Evolutionary conservation across 1,140 invertebrate genomes (phyloP), one percentile per base, ranked within the genome.

Genomic region (Octopus bimaculoides): DNA sequence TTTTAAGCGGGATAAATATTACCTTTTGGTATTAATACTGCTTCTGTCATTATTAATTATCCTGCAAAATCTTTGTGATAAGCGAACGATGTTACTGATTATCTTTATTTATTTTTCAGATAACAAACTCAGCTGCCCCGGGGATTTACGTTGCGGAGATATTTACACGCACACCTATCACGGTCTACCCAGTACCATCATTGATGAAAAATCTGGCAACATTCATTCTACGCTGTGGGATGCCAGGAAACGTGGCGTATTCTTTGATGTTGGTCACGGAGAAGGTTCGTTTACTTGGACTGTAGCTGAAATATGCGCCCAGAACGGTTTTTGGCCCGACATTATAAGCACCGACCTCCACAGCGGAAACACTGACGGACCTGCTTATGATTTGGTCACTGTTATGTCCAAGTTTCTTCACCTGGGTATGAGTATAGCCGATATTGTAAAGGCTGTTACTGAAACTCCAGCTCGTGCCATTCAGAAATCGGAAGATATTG

Each of bases 261-360:
- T 87, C 4, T 88, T 87, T 82, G 88, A 89, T 77, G 81, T 87
- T 26, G 88, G 88, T 0, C 88, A 89, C 77, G 88, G 88, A 12
- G 82, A 83, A 56, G 87, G 87, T 10, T 86, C 86, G 0, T 88
- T 89, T 79, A 83, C 77, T 17, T 89, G 88, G 88, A 83, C 80
- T 9, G 83, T 86, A 0, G 84, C 84, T 2, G 87, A 88, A 78
- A 79, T 83, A 41, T 84, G 84, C 55, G 80, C 83, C 10, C 77
- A 80, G 69, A 71, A 81, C 14, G 80, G 79, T 17, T 86, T 88
- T 78, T 88, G 84, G 84, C 87, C 87, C 52, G 87, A 89, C 82
- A 81, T 82, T 8, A 86, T 86, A 75, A 85, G 86, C 52, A 86
- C 84, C n/a, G 88, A 89, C 69, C 78, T 89, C 8, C 88, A 89